Evolutionary conservation across 2,113 vertebrate genomes (phyloP).

Genomic region (Periophthalmus modestus): DNA sequence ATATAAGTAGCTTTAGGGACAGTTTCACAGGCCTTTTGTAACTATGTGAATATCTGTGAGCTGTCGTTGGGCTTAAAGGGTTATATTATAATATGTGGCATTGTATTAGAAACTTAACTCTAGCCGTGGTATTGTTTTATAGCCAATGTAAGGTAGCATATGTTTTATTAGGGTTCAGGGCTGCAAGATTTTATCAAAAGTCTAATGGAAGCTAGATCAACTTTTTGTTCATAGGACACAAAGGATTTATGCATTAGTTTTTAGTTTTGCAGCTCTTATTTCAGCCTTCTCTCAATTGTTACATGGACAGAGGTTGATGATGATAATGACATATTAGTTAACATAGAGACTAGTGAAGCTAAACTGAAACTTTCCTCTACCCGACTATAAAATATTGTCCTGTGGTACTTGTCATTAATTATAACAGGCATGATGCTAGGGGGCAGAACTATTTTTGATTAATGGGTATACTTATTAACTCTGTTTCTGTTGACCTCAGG

Average conservation of each 20-base stretch:
- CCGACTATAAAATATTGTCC: not conserved
- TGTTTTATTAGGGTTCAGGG: not conserved
- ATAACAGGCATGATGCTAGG: not conserved
- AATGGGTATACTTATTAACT: not conserved
- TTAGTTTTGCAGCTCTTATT: not conserved
- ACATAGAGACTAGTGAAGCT: not conserved
- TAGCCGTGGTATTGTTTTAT: not conserved
- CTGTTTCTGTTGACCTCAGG: not conserved
- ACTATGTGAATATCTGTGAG: slow-evolving; percentile 11
- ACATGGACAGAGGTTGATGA: not conserved
- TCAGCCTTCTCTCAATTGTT: not conserved
- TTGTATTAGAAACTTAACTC: not conserved
- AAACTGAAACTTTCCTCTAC: not conserved
- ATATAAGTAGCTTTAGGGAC: slow-evolving; percentile 16
- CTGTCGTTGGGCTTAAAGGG: slow-evolving; percentile 5
- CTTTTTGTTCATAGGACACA: too few relatives aligned
- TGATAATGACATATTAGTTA: not conserved
- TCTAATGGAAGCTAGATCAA: too few relatives aligned
- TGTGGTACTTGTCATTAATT: not conserved
- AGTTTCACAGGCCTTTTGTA: slow-evolving; percentile 21
- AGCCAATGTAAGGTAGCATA: not conserved
- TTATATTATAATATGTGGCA: not conserved
- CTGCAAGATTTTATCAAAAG: not conserved
- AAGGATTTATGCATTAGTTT: not conserved
- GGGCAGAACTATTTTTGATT: not conserved